Base-by-base conservation (phyloP, 2,888 invertebrate genomes). In the Dioctria linearis region DNA sequence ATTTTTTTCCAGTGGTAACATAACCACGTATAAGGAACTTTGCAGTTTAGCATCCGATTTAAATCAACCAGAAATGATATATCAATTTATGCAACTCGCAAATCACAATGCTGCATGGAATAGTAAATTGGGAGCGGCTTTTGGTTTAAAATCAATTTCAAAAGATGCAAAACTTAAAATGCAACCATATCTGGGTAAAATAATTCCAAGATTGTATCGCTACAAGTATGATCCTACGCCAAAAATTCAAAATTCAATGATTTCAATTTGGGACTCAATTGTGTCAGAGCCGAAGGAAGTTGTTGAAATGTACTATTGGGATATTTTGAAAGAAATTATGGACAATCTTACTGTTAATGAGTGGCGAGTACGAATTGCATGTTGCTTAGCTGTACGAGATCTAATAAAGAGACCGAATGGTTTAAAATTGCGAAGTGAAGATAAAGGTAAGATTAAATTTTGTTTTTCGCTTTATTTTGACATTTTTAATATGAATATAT, bases 21-120 rank as follows among this genome's bases (percentile, higher is more conserved):
- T 98, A 46, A 95, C 97, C 1, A 98, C 98, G 0, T 98, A 98
- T 89, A 96, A 96, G 87, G 98, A 98, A 88, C 90, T 98, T 75
- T 98, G 98, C 88, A 95, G 96, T 0, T 90, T 98, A 65, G 98
- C 98, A 0, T 96, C 96, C 0, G 98, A 98, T 89, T 90, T 98
- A 83, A 98, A 98, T 87, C 96, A 98, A 87, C 98, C 98, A 0
- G 98, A 98, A 87, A 91, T 98, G 82, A 93, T 98, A 83, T 98
- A 98, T 89, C 96, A 96, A 88, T 98, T 98, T 87, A 96, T 98
- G 95, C 95, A 97, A 87, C 90, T 98, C 83, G 98, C 98, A 0
- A 97, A 97, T 90, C 96, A 98, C 86, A 97, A 98, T 88, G 94
- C 97, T 2, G 92, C 95, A 78, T 98, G 98, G 98, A 97, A 96